phyloP scores from a whole-genome alignment of 2,113 vertebrate species.

The Halcyon senegalensis region DNA sequence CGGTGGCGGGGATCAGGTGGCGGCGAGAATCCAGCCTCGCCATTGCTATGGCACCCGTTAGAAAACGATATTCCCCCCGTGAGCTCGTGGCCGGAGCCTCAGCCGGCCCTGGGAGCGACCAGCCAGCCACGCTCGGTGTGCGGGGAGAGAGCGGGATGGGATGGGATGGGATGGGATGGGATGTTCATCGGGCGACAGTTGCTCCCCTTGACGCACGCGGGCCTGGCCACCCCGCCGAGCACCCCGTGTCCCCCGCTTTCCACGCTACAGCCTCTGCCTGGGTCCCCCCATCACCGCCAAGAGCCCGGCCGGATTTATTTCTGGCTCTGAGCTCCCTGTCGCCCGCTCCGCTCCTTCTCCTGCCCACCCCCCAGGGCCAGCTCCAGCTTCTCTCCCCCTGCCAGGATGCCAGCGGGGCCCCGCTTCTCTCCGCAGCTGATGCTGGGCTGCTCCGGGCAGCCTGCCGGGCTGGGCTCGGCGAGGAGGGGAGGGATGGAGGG shows the following conservation, averaged over 20 bases:
- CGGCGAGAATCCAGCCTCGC: conserved; percentile 47
- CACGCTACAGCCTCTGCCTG: too few species aligned
- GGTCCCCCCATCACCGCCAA: not conserved
- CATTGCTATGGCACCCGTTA: conserved; percentile 78
- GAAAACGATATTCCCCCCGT: conserved; percentile 71
- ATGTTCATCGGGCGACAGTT: too few species aligned
- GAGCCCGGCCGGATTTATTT: not conserved
- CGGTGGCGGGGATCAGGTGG: conserved; percentile 71
- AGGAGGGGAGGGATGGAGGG: not conserved
- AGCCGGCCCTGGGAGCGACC: too few species aligned
- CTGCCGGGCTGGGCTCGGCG: not conserved
- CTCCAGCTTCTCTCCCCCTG: not conserved
- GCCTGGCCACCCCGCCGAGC: too few species aligned
- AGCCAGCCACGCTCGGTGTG: too few species aligned
- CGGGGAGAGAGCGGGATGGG: too few species aligned
- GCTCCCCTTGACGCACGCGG: too few species aligned
- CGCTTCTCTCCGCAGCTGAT: conserved; percentile 42
- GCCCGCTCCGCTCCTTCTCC: not conserved
- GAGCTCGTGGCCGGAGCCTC: conserved; percentile 67
- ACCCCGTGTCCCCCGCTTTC: too few species aligned
- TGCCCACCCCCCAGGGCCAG: not conserved
- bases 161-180: too few species aligned
- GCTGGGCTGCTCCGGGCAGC: conserved; percentile 19
- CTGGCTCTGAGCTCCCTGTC: not conserved
- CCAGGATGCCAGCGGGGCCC: conserved; percentile 14